Evolutionary conservation across 2,113 vertebrate species (phyloP), one percentile per base, ranked within the genome.

Genomic region (Seriola dumerili): DNA sequence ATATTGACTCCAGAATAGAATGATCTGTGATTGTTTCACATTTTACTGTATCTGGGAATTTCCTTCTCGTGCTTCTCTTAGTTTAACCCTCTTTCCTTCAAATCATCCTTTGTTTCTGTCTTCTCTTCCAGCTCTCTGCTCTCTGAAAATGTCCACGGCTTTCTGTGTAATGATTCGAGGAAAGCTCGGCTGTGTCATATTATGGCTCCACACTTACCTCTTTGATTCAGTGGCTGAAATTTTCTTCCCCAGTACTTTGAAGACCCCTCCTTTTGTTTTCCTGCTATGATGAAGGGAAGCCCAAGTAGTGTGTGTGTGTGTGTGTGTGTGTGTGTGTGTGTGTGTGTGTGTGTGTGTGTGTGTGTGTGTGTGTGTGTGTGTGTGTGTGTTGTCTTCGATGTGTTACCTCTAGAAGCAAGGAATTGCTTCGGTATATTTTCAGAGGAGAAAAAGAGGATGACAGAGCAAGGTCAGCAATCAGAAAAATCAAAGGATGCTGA

Each of bases 1-100:
- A 89, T 88, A 84, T 86, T 85, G 63, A 74, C 44, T 71, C 52
- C 23, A 70, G 68, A 82, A 80, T 48, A 62, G 52, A 85, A 64
- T 2, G 23, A 76, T 76, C 70, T 68, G 67, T 52, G 54, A 90
- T 89, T 77, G 74, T 80, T 86, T 87, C 74, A 75, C 61, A 44
- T 84, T 38, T 76, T 75, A 59, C 34, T 61, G 38, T 85, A 38
- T 88, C 84, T 81, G 58, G 48, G 52, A 84, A 81, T 81, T 84
- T 80, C 54, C 59, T 29, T 72, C 59, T 83, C 68, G 52, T 58
- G 44, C 48, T 44, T 75, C 48, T 52, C 57, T 72, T 58, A 40
- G 34, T 71, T 58, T 34, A 78, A 42, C 55, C 10, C 14, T 70
- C 42, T 67, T 40, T 73, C 36, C 59, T 10, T 71, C 16, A 19